A percentile compares a stretch with the other conserved stretches of the same genome.
phyloP scores from a whole-genome alignment of 2,113 vertebrate genomes.

The Pollachius pollachius region DNA sequence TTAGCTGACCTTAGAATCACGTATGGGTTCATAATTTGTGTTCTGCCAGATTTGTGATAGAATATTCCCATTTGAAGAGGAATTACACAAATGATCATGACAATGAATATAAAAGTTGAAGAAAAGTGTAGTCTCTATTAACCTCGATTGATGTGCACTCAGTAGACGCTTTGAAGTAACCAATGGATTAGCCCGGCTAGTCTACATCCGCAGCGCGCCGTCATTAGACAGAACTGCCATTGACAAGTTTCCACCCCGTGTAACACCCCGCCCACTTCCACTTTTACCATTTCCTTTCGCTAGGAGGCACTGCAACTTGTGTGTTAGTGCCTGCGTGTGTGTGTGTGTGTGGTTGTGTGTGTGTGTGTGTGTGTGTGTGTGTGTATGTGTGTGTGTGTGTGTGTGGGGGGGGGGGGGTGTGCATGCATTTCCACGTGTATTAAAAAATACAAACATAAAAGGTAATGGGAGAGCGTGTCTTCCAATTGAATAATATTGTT shows the following conservation, averaged over 20 bases:
- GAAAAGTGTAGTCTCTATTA: no score
- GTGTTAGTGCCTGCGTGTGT: constrained; percentile 18
- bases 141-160: constrained; percentile 18
- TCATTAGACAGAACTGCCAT: constrained; percentile 52
- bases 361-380: constrained; percentile 27
- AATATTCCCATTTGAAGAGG: no score
- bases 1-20: no score
- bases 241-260: constrained; percentile 39
- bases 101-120: no score
- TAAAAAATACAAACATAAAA: no score
- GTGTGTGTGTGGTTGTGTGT: constrained; percentile 22
- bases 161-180: constrained; percentile 8
- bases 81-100: no score
- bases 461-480: no score
- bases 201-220: constrained; percentile 66
- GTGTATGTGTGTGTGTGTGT: neutral
- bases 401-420: no score
- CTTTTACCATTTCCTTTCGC: constrained; percentile 39
- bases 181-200: constrained; percentile 44
- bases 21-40: no score
- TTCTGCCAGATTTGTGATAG: no score
- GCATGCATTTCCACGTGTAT: no score
- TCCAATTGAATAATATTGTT: no score
- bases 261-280: constrained; percentile 52
- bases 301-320: constrained; percentile 64